A percentile compares a stretch with the other conserved stretches of the same genome.
phyloP scores from a whole-genome alignment of 2,797 vertebrate genomes.

The Galagoides demidoff region DNA sequence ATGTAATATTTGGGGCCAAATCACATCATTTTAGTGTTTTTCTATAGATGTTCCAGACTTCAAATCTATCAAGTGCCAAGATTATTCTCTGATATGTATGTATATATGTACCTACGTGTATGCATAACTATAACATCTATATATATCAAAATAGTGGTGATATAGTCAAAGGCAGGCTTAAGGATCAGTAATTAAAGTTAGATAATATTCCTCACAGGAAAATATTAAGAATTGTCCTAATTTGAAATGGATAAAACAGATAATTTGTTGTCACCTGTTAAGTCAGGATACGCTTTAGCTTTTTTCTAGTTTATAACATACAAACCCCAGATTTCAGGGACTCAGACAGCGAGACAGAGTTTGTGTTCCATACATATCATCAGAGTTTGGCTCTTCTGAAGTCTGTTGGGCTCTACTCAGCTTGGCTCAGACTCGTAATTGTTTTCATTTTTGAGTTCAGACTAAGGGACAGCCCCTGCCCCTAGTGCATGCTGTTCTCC shows the following conservation, averaged over 20 bases:
- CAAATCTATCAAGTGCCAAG: not conserved
- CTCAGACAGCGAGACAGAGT: not conserved
- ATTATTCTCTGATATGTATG: not conserved
- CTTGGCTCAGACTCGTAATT: not conserved
- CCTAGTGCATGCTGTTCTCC: not conserved
- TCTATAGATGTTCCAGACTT: not conserved
- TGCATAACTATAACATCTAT: not conserved
- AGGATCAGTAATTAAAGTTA: not conserved
- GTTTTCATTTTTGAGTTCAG: not conserved
- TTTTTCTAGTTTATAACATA: not conserved
- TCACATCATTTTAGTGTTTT: constrained; percentile 23
- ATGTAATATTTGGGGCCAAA: not conserved
- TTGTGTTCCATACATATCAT: not conserved
- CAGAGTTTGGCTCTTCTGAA: not conserved
- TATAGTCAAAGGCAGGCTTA: constrained; percentile 18
- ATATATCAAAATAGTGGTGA: not conserved
- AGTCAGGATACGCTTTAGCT: not conserved
- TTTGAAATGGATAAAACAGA: not conserved
- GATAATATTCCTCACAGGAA: not conserved
- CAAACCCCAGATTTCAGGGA: not conserved
- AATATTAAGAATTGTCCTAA: not conserved
- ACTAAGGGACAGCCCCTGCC: not conserved
- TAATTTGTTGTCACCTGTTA: not conserved
- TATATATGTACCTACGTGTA: not conserved
- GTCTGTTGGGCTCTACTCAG: not conserved